phyloP scores from a whole-genome alignment of 2,113 vertebrate species.

The Syngnathus floridae region DNA sequence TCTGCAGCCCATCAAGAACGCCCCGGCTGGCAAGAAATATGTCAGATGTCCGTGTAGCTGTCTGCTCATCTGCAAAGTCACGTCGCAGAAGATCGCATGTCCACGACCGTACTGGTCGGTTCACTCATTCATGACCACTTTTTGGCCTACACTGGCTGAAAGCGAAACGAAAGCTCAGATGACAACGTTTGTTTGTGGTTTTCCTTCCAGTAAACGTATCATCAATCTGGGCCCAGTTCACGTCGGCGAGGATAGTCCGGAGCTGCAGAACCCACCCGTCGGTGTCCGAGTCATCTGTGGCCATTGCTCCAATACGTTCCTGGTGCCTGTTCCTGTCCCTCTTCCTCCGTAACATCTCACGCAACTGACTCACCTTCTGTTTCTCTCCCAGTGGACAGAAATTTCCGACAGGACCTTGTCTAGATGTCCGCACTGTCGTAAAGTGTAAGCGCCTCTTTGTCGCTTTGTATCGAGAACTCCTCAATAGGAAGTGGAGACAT shows the following conservation, averaged over 20 bases:
- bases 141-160: neutral
- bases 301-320: conserved; percentile 66
- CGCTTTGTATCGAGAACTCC: neutral
- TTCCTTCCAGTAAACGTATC: conserved; percentile 57
- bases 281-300: conserved; percentile 66
- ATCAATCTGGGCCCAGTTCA: conserved; percentile 68
- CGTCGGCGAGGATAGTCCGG: conserved; percentile 50
- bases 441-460: conserved; percentile 70
- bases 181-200: neutral
- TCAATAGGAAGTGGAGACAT: neutral
- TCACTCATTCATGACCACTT: neutral
- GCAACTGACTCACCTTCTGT: neutral
- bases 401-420: conserved; percentile 80
- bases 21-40: conserved; percentile 84
- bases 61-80: conserved; percentile 84
- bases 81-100: conserved; percentile 81
- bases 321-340: conserved; percentile 44
- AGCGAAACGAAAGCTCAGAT: neutral
- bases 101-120: conserved; percentile 81
- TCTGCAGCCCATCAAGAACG: conserved; percentile 80
- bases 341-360: neutral
- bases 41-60: conserved; percentile 86
- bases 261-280: conserved; percentile 49
- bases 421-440: conserved; percentile 84
- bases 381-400: conserved; percentile 77